Conservation (phyloP, 2,113 vertebrate species). For the Naja naja region DNA sequence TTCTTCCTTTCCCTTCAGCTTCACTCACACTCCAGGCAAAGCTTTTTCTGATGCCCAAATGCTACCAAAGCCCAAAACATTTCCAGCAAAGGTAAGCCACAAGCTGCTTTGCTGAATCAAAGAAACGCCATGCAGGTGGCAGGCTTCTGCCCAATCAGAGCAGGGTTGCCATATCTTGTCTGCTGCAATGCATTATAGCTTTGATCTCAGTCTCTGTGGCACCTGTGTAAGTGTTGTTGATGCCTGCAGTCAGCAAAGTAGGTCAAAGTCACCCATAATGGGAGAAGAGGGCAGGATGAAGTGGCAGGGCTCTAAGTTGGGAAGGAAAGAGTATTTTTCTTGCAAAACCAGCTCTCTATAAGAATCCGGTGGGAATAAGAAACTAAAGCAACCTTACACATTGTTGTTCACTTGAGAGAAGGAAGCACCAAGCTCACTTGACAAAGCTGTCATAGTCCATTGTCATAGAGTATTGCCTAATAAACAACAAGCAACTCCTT, state of each 20-base stretch:
- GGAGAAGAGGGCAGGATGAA: neutral
- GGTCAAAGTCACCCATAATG: conserved; percentile 23
- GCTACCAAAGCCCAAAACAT: neutral
- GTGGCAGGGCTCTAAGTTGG: neutral
- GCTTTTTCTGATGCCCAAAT: neutral
- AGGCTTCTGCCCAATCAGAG: neutral
- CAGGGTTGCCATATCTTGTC: neutral
- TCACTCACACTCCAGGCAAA: neutral
- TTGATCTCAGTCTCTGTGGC: conserved; percentile 19
- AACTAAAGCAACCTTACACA: neutral
- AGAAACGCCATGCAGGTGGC: neutral
- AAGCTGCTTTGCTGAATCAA: neutral
- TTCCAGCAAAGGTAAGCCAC: neutral
- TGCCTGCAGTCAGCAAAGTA: conserved; percentile 6
- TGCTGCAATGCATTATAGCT: neutral
- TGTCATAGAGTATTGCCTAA: neutral
- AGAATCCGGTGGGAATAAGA: neutral
- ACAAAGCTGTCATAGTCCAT: neutral
- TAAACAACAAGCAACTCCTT: neutral
- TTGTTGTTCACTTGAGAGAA: neutral
- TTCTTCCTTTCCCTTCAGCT: too few species aligned
- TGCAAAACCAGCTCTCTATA: neutral
- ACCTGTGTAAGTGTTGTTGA: neutral
- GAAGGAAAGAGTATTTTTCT: neutral
- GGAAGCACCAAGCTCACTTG: neutral